Conservation (phyloP, 2,888 invertebrate genomes). For the Lordiphosa fenestrarum region DNA sequence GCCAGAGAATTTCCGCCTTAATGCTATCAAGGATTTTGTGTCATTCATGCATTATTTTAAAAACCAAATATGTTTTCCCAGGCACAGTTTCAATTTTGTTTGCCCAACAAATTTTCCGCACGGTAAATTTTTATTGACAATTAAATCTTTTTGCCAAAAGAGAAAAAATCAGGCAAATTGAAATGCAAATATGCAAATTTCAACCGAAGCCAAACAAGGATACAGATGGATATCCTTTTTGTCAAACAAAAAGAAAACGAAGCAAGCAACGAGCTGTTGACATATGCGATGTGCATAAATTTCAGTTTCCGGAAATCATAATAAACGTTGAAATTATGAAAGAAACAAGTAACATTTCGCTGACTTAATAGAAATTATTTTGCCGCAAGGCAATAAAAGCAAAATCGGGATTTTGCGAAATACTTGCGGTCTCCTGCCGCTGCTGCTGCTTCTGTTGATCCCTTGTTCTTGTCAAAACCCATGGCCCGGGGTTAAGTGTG, state of each 20-base stretch:
- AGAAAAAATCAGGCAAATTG: slow-evolving; percentile 50
- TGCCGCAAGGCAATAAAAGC: slow-evolving; percentile 65
- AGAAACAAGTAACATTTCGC: slow-evolving; percentile 51
- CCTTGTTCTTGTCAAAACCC: slow-evolving; percentile 17
- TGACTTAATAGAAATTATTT: slow-evolving; percentile 67
- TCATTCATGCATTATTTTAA: slow-evolving; percentile 3
- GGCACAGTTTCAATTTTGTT: slow-evolving; percentile 57
- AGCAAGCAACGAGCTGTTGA: slow-evolving; percentile 55
- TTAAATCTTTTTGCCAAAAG: slow-evolving; percentile 59
- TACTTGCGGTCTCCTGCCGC: slow-evolving; percentile 36
- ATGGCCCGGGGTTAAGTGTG: slow-evolving; percentile 65
- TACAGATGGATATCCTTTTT: slow-evolving; percentile 21
- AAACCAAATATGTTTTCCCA: slow-evolving; percentile 6
- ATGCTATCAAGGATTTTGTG: slow-evolving; percentile 6
- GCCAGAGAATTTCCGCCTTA: neutral
- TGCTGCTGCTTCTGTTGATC: slow-evolving; percentile 3
- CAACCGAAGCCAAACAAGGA: slow-evolving; percentile 42
- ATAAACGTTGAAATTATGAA: slow-evolving; percentile 62
- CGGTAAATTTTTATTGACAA: slow-evolving; percentile 79
- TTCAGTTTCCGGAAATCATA: slow-evolving; percentile 59
- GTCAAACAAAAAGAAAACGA: slow-evolving; percentile 18
- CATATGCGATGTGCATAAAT: slow-evolving; percentile 71
- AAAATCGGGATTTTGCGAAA: slow-evolving; percentile 50
- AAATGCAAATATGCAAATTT: slow-evolving; percentile 71
- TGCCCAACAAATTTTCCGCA: slow-evolving; percentile 79